A percentile compares a stretch with the other conserved stretches of the same genome.
These are phyloP conservation scores for Chaetodon auriga DNA, from an alignment of 2,113 vertebrate species.

Conservation along the genomic window DNA sequence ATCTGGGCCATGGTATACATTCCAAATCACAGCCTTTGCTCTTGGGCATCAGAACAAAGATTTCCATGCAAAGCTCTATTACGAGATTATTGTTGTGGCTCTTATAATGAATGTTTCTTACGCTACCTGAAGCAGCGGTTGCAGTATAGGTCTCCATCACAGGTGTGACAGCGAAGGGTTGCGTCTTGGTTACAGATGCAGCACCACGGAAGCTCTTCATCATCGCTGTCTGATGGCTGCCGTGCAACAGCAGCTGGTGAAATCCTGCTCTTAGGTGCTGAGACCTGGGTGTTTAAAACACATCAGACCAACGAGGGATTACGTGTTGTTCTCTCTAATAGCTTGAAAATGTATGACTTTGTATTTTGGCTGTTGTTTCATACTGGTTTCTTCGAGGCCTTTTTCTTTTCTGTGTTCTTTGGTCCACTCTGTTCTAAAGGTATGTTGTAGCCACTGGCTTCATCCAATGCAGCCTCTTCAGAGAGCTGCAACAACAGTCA, in stretches of 20 bases:
- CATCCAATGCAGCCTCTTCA: conserved; percentile 92
- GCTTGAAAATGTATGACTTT: background rate
- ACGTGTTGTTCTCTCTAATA: background rate
- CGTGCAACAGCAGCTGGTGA: conserved; percentile 46
- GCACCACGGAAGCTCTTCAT: conserved; percentile 97
- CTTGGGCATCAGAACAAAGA: conserved; percentile 21
- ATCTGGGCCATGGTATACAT: conserved; percentile 74
- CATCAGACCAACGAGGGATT: background rate
- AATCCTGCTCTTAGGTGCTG: conserved; percentile 57
- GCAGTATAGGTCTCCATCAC: conserved; percentile 94
- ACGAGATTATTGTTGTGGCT: background rate
- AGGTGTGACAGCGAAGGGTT: conserved; percentile 90
- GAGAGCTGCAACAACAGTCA: conserved; percentile 85
- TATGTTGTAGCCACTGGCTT: conserved; percentile 95
- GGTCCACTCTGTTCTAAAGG: conserved; percentile 83
- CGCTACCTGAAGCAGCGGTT: conserved; percentile 92
- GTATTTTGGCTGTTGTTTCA: background rate
- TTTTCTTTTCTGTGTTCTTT: conserved; percentile 73
- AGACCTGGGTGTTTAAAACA: conserved; percentile 43
- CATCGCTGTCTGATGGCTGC: conserved; percentile 83
- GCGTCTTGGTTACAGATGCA: conserved; percentile 96
- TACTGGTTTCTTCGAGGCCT: conserved; percentile 70
- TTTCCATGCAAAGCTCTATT: conserved; percentile 20
- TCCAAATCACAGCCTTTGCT: conserved; percentile 57
- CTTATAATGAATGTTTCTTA: background rate